Evolutionary conservation across 2,888 invertebrate species (phyloP), one percentile per base, ranked within the genome.

Genomic region (Hymenopus coronatus): DNA sequence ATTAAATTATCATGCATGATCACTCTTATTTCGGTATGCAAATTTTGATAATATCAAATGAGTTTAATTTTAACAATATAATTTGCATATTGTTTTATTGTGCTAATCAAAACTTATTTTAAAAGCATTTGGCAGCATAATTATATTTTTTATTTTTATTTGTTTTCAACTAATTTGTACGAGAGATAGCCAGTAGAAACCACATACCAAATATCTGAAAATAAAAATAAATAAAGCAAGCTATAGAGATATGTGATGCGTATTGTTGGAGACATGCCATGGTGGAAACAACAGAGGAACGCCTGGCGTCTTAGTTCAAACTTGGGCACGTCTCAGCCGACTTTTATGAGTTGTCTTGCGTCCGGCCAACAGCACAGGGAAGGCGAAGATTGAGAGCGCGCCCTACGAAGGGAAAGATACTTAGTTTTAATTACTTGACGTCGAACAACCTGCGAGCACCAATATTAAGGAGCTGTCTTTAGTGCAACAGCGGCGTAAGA

Each of bases 371-470:
- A 4, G 20, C 20, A 15, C 54, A 27, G 25, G 30, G 81, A 86
- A 88, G 54, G 88, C 30, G 81, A 88, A 88, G 88, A 88, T 88
- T 88, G 84, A 88, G 88, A 82, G 88, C 27, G 84, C 81, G 84
- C 27, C 88, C 81, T 81, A 81, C 70, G 88, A 86, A 84, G 81
- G 85, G n/a, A 46, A 81, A 84, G 88, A 84, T 89, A 86, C 89
- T 89, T 89, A 89, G 89, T 89, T 89, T 88, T 89, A 89, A 89
- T 89, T 89, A 89, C 85, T 82, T 82, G 85, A 88, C 88, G 88
- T 88, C 89, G 83, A 40, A 89, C 89, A 88, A 87, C 87, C 82
- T 82, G 86, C 54, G 46, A 83, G 85, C 86, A 28, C 81, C 86
- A 86, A 86, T 86, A 86, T 86, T 86, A 86, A 86, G 81, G 86